A percentile compares a stretch with the other conserved stretches of the same genome.
Evolutionary conservation across 2,113 vertebrate genomes (phyloP).

Genomic region (Hippoglossus stenolepis): DNA sequence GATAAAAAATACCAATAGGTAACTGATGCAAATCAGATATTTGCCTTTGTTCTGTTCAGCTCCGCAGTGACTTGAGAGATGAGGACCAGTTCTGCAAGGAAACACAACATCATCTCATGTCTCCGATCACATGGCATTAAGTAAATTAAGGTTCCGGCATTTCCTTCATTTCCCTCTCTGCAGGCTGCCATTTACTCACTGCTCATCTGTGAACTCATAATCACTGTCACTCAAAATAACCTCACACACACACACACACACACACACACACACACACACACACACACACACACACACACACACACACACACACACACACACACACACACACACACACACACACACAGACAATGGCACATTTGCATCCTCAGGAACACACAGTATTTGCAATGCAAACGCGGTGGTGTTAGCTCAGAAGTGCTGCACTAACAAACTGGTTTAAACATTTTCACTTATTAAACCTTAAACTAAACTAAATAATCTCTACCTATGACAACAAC

Average conservation of each 20-base stretch:
- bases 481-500: background rate
- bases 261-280: background rate
- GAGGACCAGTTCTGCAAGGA: conserved; percentile 6
- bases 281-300: background rate
- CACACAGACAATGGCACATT: background rate
- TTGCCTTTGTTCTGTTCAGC: conserved; percentile 18
- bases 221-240: conserved; percentile 45
- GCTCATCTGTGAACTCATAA: conserved; percentile 49
- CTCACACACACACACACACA: conserved; percentile 3
- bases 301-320: background rate
- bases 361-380: background rate
- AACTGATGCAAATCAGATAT: conserved; percentile 1
- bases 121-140: conserved; percentile 32
- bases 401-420: background rate
- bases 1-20: no score
- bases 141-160: conserved; percentile 31
- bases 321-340: background rate
- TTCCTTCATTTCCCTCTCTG: conserved; percentile 54
- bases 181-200: conserved; percentile 49
- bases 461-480: background rate
- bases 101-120: background rate
- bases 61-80: background rate
- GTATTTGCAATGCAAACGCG: conserved; percentile 30
- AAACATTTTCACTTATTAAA: background rate
- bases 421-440: background rate